These are phyloP conservation scores for Lipophrys pholis DNA, from an alignment of 2,113 vertebrate genomes.

Conservation along the genomic window DNA sequence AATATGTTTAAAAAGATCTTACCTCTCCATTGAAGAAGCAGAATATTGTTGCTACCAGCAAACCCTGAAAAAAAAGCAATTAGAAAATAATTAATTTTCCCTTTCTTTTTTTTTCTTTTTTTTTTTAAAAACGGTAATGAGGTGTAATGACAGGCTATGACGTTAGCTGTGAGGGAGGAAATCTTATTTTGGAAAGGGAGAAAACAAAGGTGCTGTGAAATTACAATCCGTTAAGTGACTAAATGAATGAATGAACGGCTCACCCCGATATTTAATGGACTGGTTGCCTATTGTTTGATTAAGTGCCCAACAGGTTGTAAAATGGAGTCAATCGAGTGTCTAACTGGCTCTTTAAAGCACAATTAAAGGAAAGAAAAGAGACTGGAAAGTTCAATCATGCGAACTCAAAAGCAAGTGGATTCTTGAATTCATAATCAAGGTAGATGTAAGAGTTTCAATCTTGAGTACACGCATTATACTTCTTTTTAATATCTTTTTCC, in stretches of 20 bases:
- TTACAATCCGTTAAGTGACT: neutral
- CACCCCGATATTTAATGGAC: conserved; percentile 2
- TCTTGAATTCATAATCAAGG: neutral
- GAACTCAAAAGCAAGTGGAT: neutral
- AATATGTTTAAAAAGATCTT: conserved; percentile 51
- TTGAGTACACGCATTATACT: neutral
- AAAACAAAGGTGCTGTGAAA: neutral
- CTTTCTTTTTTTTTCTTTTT: neutral
- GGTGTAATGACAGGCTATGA: neutral
- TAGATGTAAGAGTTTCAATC: neutral
- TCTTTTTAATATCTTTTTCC: neutral
- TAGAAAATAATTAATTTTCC: neutral
- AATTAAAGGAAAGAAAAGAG: conserved; percentile 7
- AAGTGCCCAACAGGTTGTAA: conserved; percentile 15
- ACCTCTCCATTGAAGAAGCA: conserved; percentile 99
- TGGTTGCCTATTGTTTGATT: conserved; percentile 21
- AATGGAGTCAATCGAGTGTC: conserved; percentile 22
- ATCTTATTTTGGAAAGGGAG: neutral
- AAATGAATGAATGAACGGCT: neutral
- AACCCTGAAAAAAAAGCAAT: conserved; percentile 83
- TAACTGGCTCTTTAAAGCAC: conserved; percentile 29
- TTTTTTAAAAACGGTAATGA: neutral
- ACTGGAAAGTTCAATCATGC: neutral
- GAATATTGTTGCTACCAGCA: conserved; percentile 97
- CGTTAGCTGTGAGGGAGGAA: neutral